These are phyloP conservation scores for Argyra leucocephala DNA, from an alignment of 2,888 invertebrate species.

Conservation along the genomic window DNA sequence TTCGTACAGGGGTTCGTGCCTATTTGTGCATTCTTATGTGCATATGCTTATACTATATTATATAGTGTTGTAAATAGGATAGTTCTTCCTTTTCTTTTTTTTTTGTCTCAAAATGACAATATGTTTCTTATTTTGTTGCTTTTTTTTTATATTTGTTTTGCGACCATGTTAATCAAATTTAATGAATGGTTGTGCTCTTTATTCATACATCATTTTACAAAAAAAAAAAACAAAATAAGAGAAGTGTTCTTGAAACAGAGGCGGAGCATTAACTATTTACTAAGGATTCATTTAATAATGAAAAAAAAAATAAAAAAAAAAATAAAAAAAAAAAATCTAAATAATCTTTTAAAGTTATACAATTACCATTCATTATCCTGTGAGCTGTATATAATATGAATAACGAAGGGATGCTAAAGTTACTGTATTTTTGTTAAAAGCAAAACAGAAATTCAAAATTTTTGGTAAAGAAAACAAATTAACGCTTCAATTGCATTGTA, in stretches of 20 bases:
- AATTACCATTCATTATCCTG: neutral
- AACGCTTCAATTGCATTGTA: neutral
- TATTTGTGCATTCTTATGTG: neutral
- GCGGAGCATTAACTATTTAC: neutral
- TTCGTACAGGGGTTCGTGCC: neutral
- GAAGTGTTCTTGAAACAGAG: neutral
- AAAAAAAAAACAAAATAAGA: neutral
- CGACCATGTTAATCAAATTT: slow-evolving; percentile 3
- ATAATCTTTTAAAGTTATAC: neutral
- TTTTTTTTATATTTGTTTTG: no score
- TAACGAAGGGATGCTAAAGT: neutral
- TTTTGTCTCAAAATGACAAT: neutral
- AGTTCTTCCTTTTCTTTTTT: neutral
- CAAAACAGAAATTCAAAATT: neutral
- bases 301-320: neutral
- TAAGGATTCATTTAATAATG: neutral
- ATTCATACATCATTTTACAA: neutral
- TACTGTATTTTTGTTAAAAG: neutral
- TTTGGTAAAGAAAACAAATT: neutral
- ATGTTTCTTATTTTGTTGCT: neutral
- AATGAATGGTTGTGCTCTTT: neutral
- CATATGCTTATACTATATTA: neutral
- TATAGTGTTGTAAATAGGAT: neutral
- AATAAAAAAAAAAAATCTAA: neutral
- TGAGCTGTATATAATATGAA: neutral